Base-by-base conservation (phyloP, 2,113 vertebrate species). In the Lophochroa leadbeateri region DNA sequence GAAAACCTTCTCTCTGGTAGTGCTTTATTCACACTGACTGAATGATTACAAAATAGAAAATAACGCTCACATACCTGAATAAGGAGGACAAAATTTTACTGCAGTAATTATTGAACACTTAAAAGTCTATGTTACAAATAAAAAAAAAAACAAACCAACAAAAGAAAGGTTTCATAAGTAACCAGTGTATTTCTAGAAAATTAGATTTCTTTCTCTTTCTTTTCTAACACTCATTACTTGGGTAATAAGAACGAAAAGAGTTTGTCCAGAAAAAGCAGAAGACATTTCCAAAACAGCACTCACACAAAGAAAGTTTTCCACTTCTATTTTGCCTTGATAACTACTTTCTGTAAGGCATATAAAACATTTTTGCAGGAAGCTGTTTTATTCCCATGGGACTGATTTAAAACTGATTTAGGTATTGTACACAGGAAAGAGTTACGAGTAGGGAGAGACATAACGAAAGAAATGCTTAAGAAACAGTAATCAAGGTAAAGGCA, bases 21-120 rank as follows among this genome's bases (percentile, higher is more conserved):
- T 6, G 23, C 60, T 90, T 88, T 37, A 8, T 92, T 74, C 37
- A 8, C 60, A 23, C 53, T 46, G 47, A 43, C 57, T 49, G 43
- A 91, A 67, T 37, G 74, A 49, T 14, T 71, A 70, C 25, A 61
- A 75, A 77, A 43, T 3, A 85, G 46, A 84, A 94, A 94, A 91
- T 61, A 92, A 92, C 21, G 25, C 39, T 82, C 39, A 31, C 14
- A 2, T 53, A 76, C 5, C 11, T 2, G 8, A 44, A 46, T 27
- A 77, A 83, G 25, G 33, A 24, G 19, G 52, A 61, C 75, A 57
- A 12, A 21, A 60, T 3, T 25, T 46, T 68, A 46, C 57, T 76
- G 43, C 43, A 52, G 10, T n/a, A 53, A 78, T 13, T 57, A 41
- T 37, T 63, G 37, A 76, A n/a, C 23, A 27, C 44, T 75, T 47